Conservation (phyloP, 2,888 invertebrate species). For the Drosophila histrio region DNA sequence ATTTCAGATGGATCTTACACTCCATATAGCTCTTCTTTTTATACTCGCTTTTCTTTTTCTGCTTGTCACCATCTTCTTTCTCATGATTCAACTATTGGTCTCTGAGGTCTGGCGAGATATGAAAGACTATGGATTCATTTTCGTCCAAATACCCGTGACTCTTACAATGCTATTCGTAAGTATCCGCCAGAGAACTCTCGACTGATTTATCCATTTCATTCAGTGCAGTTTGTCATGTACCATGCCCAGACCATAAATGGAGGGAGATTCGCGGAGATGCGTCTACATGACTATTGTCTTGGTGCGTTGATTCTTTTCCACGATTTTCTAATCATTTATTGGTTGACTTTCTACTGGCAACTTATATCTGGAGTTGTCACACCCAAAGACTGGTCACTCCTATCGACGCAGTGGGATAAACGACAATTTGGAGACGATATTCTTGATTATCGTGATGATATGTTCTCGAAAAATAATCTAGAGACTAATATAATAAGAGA, state of each 20-base stretch:
- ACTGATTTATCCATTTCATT: background rate
- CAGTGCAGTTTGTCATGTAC: conserved; percentile 58
- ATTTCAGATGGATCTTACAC: conserved; percentile 35
- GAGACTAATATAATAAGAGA: no score
- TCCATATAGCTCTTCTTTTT: conserved; percentile 44
- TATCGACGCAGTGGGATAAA: background rate
- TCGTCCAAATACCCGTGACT: conserved; percentile 24
- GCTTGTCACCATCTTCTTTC: conserved; percentile 24
- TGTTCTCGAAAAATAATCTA: background rate
- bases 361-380: conserved; percentile 14
- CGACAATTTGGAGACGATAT: background rate
- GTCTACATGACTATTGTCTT: conserved; percentile 54
- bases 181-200: no score
- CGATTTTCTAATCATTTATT: conserved; percentile 59
- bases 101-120: background rate
- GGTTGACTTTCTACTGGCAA: conserved; percentile 56
- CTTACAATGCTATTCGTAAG: conserved; percentile 27
- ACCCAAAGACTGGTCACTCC: conserved; percentile 1
- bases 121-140: background rate
- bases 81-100: conserved; percentile 22
- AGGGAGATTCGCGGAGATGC: conserved; percentile 66
- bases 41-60: conserved; percentile 36
- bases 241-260: conserved; percentile 70
- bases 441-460: background rate
- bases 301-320: conserved; percentile 66